Base-by-base conservation (phyloP, 2,888 invertebrate genomes). In the Prenolepis imparis region DNA sequence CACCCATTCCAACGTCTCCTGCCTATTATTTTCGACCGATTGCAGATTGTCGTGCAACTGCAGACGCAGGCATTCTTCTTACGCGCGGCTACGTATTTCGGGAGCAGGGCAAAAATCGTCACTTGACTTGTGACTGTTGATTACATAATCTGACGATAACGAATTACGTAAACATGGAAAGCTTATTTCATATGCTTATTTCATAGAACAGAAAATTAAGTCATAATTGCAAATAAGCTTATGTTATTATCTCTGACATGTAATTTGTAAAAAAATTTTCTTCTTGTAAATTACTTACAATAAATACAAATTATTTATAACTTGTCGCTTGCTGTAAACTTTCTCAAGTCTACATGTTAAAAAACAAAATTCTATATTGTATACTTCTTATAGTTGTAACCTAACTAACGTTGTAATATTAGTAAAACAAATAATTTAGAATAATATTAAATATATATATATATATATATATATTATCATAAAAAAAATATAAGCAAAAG, bases 21-120 rank as follows among this genome's bases (percentile, higher is more conserved):
- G 81, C 74, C 85, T 85, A 84, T 90, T 89, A 90, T 88, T 90
- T 90, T 86, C 89, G 84, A 90, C 86, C 90, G 87, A 91, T 91
- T 89, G 91, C 89, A 91, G 89, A 91, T 92, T 89, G 88, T 91
- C 86, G 84, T 83, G 83, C 86, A 85, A 89, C 87, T 88, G 88
- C 84, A 88, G 82, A 87, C 90, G 85, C 86, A 81, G 85, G 21
- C 1, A 59, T 59, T 78, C 78, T 75, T 66, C 39, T 68, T 68
- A 28, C n/a, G 8, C 6, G 32, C 21, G n/a, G n/a, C 6, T 21
- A 2, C 15, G 39, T 39, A 55, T 75, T 66, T 12, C 12, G 18
- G 15, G 39, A 67, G 39, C 39, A 77, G 28, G 15, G 52, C 15
- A 15, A 44, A 41, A 66, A 6, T 75, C 12, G 9, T 63, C 63